phyloP scores from a whole-genome alignment of 2,888 invertebrate species.

The Theodoxus fluviatilis region DNA sequence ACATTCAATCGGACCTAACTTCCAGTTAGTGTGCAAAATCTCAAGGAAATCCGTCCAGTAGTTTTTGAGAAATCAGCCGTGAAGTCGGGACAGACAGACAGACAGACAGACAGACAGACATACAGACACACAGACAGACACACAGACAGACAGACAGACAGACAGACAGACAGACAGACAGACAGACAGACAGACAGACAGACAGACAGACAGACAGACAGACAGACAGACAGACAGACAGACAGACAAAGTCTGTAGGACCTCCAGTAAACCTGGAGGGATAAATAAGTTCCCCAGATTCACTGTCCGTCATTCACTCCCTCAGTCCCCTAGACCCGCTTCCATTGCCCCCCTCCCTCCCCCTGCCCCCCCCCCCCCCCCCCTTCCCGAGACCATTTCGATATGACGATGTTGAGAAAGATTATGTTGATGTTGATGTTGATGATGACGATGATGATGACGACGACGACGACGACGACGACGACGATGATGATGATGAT shows the following conservation, averaged over 20 bases:
- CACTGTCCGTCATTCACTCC: too few relatives aligned
- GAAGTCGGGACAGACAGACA: background rate
- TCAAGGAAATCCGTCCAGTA: too few relatives aligned
- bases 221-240: background rate
- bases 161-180: background rate
- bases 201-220: background rate
- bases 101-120: constrained; percentile 15
- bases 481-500: background rate
- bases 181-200: background rate
- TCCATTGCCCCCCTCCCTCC: too few relatives aligned
- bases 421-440: background rate
- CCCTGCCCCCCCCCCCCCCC: too few relatives aligned
- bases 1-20: too few relatives aligned
- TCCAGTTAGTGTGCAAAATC: too few relatives aligned
- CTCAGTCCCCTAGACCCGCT: too few relatives aligned
- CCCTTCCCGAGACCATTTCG: too few relatives aligned
- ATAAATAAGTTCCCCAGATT: background rate
- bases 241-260: background rate
- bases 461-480: background rate
- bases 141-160: constrained; percentile 1
- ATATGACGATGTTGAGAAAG: too few relatives aligned
- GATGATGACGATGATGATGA: background rate
- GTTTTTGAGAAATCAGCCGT: too few relatives aligned
- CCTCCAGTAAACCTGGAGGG: background rate
- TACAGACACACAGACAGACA: constrained; percentile 17